Evolutionary conservation across 2,888 invertebrate genomes (phyloP), one percentile per base, ranked within the genome.

Genomic region (Eupeodes luniger): DNA sequence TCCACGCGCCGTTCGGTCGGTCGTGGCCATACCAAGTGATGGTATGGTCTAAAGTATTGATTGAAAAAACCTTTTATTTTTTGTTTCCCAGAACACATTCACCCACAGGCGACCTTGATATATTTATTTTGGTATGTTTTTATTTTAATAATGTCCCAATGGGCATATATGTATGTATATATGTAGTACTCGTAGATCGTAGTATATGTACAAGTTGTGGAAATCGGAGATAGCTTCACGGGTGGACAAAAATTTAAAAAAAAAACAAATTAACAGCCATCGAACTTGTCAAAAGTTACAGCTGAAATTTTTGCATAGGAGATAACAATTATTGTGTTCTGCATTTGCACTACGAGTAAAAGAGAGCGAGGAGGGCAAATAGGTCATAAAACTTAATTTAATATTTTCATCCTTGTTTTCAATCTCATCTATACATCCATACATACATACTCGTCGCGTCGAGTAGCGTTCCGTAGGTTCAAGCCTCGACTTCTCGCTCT

Each of bases 231-330:
- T 62, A 59, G 59, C 72, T 62, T 62, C 57, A 47, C 27, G 27
- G 27, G 27, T 76, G 80, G 67, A 77, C 74, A 67, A 69, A 76
- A 11, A 6, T 7, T 34, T n/a, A 34, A 59, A 47, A 19, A 27
- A 11, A 10, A 57, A 27, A 57, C 10, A 82, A 84, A 87, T 77
- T 87, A 87, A 84, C 84, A 84, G 51, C 57, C 80, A 84, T 87
- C 77, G 84, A 84, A 87, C 62, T 81, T 87, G 87, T 87, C 87
- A 87, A 72, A 87, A 80, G 76, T 80, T 84, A 81, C 84, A 77
- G 47, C 27, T 62, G 64, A 55, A 55, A 12, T 70, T 72, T 27
- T 74, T 64, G 27, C 64, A 79, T 57, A n/a, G 62, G n/a, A 74
- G 87, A 81, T 84, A 84, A 62, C 66, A 64, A 66, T 75, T 51